Base-by-base conservation (phyloP, 2,888 invertebrate genomes). In the Pristionchus mayeri region DNA sequence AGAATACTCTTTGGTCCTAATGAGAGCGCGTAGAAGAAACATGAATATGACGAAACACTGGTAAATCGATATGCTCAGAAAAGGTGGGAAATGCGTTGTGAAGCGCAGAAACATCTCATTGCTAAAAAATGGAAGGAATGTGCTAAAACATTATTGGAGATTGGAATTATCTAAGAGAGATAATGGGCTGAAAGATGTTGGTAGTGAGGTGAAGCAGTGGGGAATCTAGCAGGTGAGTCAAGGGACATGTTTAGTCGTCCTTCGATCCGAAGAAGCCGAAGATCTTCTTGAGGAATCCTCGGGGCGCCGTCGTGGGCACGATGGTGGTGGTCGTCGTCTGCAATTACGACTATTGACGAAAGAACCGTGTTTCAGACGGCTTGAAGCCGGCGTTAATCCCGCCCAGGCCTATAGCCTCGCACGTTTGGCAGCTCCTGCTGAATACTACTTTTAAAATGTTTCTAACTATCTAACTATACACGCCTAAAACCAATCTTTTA, bases 271-370 rank as follows among this genome's bases (percentile, higher is more conserved):
- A n/a, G n/a, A n/a, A n/a, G n/a, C n/a, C 30, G 48, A 78, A 50
- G 50, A 78, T 16, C 40, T 78, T 78, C 21, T 50, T 27, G 76
- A 78, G 11, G 76, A 78, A 50, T 50, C 50, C 50, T 9, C 24
- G 27, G 50, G 21, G 18, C 3, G 50, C 18, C 48, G 76, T 50
- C 40, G 71, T 78, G 7, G 76, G 27, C 0, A 27, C 50, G 30
- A 50, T 30, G 50, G 76, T 78, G 30, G 76, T 78, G 24, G 76
- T 78, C 18, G 76, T 78, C 18, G 76, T 78, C 76, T 78, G 50
- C n/a, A n/a, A n/a, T n/a, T n/a, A n/a, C n/a, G n/a, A n/a, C n/a
- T n/a, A n/a, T n/a, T n/a, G n/a, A n/a, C n/a, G 24, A 78, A 78
- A 34, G 21, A 37, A 27, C 0, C 13, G 9, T 30, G 27, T 3